These are phyloP conservation scores for Hippocampus guttulatus DNA, from an alignment of 2,113 vertebrate species.

Conservation along the genomic window DNA sequence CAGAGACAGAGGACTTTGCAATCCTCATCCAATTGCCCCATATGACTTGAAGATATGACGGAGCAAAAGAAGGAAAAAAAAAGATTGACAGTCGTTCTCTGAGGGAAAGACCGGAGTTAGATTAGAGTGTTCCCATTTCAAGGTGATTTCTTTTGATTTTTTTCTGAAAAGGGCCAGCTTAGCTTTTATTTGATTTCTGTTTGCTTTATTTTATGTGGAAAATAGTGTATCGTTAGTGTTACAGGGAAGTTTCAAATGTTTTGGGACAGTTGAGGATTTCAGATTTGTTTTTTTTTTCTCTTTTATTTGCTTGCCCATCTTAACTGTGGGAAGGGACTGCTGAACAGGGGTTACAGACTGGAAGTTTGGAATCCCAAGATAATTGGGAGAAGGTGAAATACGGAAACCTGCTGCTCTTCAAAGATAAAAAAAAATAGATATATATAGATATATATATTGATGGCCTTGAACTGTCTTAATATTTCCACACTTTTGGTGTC, in stretches of 20 bases:
- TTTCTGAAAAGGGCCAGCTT: constrained; percentile 65
- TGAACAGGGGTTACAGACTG: constrained; percentile 67
- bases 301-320: constrained; percentile 48
- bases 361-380: constrained; percentile 60
- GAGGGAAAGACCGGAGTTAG: constrained; percentile 39
- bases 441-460: constrained; percentile 49
- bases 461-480: constrained; percentile 82
- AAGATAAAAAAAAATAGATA: constrained; percentile 56
- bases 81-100: constrained; percentile 40
- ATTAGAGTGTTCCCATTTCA: constrained; percentile 50
- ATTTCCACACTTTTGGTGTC: constrained; percentile 73
- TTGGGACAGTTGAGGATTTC: constrained; percentile 45
- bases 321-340: constrained; percentile 60
- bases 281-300: constrained; percentile 1
- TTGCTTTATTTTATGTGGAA: constrained; percentile 34
- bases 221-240: constrained; percentile 36
- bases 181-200: constrained; percentile 38
- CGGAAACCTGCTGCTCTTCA: constrained; percentile 80
- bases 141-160: constrained; percentile 37
- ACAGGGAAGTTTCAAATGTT: constrained; percentile 38
- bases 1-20: constrained; percentile 66
- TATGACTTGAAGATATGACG: constrained; percentile 72
- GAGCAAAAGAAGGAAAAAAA: constrained; percentile 43
- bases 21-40: constrained; percentile 62
- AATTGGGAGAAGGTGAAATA: constrained; percentile 70